Evolutionary conservation across 2,888 invertebrate species (phyloP).

Genomic region (Alitta virens): DNA sequence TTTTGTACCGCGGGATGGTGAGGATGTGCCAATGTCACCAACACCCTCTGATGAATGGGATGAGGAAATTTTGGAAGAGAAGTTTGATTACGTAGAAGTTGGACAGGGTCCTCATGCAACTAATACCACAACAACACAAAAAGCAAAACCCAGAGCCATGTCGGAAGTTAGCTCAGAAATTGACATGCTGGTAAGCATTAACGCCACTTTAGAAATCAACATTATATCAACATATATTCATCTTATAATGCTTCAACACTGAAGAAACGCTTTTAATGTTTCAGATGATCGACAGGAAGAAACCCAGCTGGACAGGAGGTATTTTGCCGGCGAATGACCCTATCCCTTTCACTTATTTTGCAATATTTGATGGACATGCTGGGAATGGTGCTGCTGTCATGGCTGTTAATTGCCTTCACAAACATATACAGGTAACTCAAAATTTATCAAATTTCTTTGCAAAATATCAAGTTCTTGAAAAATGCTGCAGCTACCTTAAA

Average conservation of each 20-base stretch:
- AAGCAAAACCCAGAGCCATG: not conserved
- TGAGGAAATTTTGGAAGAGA: not conserved
- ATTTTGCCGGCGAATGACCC: slow-evolving; percentile 14
- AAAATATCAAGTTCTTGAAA: too few relatives aligned
- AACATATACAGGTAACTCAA: slow-evolving; percentile 62
- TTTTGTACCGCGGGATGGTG: slow-evolving; percentile 1
- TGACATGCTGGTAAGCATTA: not conserved
- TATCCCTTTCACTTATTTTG: slow-evolving; percentile 73
- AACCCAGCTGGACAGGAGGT: too few relatives aligned
- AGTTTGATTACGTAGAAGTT: too few relatives aligned
- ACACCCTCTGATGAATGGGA: not conserved
- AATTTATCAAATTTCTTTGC: too few relatives aligned
- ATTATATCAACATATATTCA: too few relatives aligned
- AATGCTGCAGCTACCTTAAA: too few relatives aligned
- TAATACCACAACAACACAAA: too few relatives aligned
- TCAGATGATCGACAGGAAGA: too few relatives aligned
- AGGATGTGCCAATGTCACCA: not conserved
- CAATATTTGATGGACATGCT: slow-evolving; percentile 83
- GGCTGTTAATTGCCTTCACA: slow-evolving; percentile 74
- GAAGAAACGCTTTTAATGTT: too few relatives aligned
- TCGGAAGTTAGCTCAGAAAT: not conserved
- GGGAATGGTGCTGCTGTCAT: slow-evolving; percentile 77
- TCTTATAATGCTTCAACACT: too few relatives aligned
- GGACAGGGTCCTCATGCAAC: too few relatives aligned
- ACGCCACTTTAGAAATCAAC: too few relatives aligned